These are phyloP conservation scores for Drosophila algonquin DNA, from an alignment of 2,888 invertebrate species.

Conservation along the genomic window DNA sequence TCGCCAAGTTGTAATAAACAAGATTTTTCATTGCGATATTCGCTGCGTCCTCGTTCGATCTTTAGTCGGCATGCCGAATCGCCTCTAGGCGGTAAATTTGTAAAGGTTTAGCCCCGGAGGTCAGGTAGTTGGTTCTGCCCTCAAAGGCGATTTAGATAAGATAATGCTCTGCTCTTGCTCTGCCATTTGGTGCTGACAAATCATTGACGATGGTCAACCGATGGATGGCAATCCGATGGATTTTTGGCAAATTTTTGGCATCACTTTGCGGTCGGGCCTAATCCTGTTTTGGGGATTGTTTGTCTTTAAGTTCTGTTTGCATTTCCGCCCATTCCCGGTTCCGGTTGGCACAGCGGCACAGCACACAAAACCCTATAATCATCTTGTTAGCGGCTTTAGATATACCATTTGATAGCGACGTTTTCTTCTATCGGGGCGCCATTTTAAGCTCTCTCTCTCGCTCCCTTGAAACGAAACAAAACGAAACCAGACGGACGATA, in stretches of 20 bases:
- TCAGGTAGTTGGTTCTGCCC: slow-evolving; percentile 39
- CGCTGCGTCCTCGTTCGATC: slow-evolving; percentile 12
- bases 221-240: slow-evolving; percentile 16
- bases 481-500: too few species aligned
- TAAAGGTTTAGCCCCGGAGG: slow-evolving; percentile 52
- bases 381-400: slow-evolving; percentile 77
- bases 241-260: slow-evolving; percentile 70
- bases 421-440: slow-evolving; percentile 60
- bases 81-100: slow-evolving; percentile 66
- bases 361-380: slow-evolving; percentile 60
- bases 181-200: slow-evolving; percentile 80
- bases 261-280: slow-evolving; percentile 60
- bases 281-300: slow-evolving; percentile 63
- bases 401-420: slow-evolving; percentile 47
- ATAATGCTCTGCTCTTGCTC: slow-evolving; percentile 43
- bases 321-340: slow-evolving; percentile 76
- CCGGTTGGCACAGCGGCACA: slow-evolving; percentile 50
- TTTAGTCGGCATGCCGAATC: slow-evolving; percentile 74
- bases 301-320: slow-evolving; percentile 61
- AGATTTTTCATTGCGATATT: slow-evolving; percentile 77
- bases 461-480: too few species aligned
- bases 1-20: slow-evolving; percentile 80
- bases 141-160: slow-evolving; percentile 71
- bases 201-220: slow-evolving; percentile 50
- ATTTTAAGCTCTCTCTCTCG: slow-evolving; percentile 51